Conservation (phyloP, 2,113 vertebrate species). For the Dromiciops gliroides region DNA sequence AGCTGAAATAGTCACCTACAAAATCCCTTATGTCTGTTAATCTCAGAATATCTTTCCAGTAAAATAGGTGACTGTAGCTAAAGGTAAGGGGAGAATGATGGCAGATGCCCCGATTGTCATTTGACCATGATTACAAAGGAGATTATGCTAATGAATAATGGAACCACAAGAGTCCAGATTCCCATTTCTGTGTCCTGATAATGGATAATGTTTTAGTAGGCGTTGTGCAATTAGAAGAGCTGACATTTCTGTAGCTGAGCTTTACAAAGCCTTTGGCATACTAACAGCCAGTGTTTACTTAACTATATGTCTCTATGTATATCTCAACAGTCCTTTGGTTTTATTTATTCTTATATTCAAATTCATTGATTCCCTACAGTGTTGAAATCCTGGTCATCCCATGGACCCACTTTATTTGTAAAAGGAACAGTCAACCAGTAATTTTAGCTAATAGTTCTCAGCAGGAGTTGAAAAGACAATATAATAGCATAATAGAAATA, state of each 20-base stretch:
- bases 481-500: neutral
- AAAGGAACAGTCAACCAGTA: neutral
- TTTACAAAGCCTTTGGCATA: neutral
- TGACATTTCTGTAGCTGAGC: neutral
- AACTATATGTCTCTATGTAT: neutral
- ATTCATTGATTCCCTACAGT: neutral
- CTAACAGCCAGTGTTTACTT: neutral
- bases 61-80: conserved; percentile 8
- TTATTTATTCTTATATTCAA: neutral
- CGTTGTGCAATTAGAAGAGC: neutral
- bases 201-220: neutral
- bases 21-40: neutral
- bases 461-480: neutral
- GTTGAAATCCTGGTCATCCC: neutral
- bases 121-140: neutral
- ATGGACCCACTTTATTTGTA: neutral
- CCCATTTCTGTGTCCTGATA: neutral
- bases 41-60: conserved; percentile 1
- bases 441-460: neutral
- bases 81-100: neutral
- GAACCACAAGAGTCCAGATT: neutral
- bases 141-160: neutral
- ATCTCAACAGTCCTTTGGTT: neutral
- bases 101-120: neutral
- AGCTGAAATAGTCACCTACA: neutral